Base-by-base conservation (phyloP, 2,797 vertebrate genomes). In the Coreius guichenoti region DNA sequence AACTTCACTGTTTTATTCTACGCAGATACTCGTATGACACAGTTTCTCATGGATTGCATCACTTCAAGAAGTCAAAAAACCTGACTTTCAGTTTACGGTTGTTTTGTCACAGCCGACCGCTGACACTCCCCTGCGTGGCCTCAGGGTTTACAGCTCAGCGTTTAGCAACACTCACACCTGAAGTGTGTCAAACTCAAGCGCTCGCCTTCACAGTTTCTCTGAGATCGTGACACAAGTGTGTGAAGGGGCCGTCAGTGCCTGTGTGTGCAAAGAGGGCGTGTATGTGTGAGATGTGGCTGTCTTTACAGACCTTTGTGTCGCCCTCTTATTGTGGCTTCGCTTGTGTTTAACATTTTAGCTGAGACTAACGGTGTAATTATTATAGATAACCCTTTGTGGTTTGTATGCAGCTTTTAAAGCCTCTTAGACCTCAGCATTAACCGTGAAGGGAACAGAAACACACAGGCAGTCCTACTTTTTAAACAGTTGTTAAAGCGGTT, bases 41-140 rank as follows among this genome's bases (percentile, higher is more conserved):
- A 29, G 63, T 45, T 77, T 77, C 82, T 68, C 33, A 17, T 26
- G 29, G 23, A 69, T 58, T 69, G 74, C 63, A 3, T 84, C 73
- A 56, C 81, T 76, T 29, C 39, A 21, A 5, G 26, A 69, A 77
- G 73, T 75, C 29, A 83, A 16, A 56, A 68, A 84, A 77, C 72
- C 82, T 68, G 82, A 58, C 47, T 84, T 56, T 77, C 82, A 56
- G 63, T 56, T 19, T 21, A 21, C 31, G 45, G 49, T 73, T 43
- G 43, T 54, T 58, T 31, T 78, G 82, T 58, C 63, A 68, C 45
- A 63, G 73, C 3, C 21, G 31, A n/a, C 29, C 39, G 61, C 9
- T 3, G 45, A 63, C 21, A 84, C 82, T 45, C 49, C 36, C 58
- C 5, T 68, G 23, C 0, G 2, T 33, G 72, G 23, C 63, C 61